These are phyloP conservation scores for Scaptomyza cyrtandrae DNA, from an alignment of 2,888 invertebrate species.

Conservation along the genomic window DNA sequence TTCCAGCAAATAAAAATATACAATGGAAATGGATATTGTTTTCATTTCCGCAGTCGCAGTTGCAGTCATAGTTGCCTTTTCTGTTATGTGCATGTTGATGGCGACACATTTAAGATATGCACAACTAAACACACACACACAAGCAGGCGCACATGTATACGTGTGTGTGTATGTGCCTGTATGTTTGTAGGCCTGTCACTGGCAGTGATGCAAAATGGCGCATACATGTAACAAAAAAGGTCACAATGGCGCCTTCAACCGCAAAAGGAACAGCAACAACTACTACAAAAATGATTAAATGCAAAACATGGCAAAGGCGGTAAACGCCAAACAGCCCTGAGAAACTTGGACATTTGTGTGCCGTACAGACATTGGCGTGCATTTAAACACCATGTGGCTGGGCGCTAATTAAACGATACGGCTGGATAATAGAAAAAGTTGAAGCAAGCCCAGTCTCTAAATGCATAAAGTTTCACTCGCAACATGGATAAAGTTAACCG, in stretches of 20 bases:
- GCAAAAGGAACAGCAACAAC: slow-evolving; percentile 32
- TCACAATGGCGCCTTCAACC: slow-evolving; percentile 62
- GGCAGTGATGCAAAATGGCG: slow-evolving; percentile 62
- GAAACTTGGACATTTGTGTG: slow-evolving; percentile 29
- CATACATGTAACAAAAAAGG: slow-evolving; percentile 56
- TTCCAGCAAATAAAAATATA: slow-evolving; percentile 68
- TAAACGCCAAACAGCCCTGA: slow-evolving; percentile 28
- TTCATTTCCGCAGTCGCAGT: slow-evolving; percentile 71
- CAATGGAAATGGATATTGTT: slow-evolving; percentile 78
- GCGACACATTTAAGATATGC: slow-evolving; percentile 59
- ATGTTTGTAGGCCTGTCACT: slow-evolving; percentile 33
- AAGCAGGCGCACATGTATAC: slow-evolving; percentile 7
- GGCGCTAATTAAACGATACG: slow-evolving; percentile 72
- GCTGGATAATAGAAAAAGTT: slow-evolving; percentile 67
- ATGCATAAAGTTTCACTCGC: slow-evolving; percentile 66
- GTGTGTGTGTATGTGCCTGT: slow-evolving; percentile 5
- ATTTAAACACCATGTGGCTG: slow-evolving; percentile 48
- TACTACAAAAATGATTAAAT: slow-evolving; percentile 60
- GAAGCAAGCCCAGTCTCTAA: slow-evolving; percentile 25
- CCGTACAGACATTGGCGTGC: slow-evolving; percentile 23
- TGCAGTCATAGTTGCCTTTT: slow-evolving; percentile 29
- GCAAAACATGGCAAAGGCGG: slow-evolving; percentile 66
- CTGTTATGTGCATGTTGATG: slow-evolving; percentile 45
- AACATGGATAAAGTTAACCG: slow-evolving; percentile 51
- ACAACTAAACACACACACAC: slow-evolving; percentile 25